A percentile compares a stretch with the other conserved stretches of the same genome.
Evolutionary conservation across 2,113 vertebrate genomes (phyloP).

Genomic region (Glaucidium brasilianum): DNA sequence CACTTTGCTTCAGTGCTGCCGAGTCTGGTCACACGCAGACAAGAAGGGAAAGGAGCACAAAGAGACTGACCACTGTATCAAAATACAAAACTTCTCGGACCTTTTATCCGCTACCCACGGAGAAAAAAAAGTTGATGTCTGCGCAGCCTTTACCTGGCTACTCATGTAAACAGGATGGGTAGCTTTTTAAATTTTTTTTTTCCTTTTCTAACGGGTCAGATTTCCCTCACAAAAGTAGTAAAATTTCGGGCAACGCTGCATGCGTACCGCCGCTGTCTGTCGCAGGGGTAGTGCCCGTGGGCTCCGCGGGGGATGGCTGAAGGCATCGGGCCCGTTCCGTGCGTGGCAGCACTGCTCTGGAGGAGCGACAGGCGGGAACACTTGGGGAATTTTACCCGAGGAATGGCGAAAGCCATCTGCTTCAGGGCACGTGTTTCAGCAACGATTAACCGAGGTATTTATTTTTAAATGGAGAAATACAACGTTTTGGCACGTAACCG

Average conservation of each 20-base stretch:
- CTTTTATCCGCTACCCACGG: rapidly evolving
- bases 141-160: rapidly evolving
- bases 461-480: background rate
- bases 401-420: rapidly evolving
- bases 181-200: background rate
- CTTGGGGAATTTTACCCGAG: background rate
- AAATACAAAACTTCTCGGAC: background rate
- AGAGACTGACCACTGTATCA: rapidly evolving
- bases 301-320: too few species aligned
- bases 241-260: background rate
- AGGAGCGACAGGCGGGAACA: background rate
- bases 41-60: background rate
- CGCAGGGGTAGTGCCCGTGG: background rate
- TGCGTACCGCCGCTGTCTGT: background rate
- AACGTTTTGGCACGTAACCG: background rate
- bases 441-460: rapidly evolving
- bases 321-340: rapidly evolving
- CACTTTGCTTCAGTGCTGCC: background rate
- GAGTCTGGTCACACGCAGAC: rapidly evolving
- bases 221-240: background rate
- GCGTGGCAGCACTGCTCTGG: rapidly evolving
- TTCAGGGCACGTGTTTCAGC: background rate
- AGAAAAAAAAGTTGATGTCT: too few species aligned
- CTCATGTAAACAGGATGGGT: rapidly evolving
- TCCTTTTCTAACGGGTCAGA: background rate